A percentile compares a stretch with the other conserved stretches of the same genome.
Evolutionary conservation across 1,140 invertebrate genomes (phyloP).

Genomic region (Pseudobourletiella spinata): DNA sequence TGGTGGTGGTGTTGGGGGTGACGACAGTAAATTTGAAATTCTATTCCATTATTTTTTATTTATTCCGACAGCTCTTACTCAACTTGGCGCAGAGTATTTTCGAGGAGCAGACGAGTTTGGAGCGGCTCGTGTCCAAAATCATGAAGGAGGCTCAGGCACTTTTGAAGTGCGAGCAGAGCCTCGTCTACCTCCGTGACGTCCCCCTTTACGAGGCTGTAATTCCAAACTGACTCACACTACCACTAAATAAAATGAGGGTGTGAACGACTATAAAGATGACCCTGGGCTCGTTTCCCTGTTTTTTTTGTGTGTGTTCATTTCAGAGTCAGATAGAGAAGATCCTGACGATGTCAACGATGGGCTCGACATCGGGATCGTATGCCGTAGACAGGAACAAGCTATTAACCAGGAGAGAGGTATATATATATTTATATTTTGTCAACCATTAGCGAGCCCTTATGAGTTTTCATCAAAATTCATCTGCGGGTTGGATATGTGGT

Average conservation of each 20-base stretch:
- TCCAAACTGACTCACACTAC: background rate
- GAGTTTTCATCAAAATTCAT: background rate
- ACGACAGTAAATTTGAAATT: too few species aligned
- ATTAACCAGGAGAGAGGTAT: slow-evolving; percentile 55
- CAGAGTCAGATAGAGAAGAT: slow-evolving; percentile 75
- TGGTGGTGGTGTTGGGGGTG: too few species aligned
- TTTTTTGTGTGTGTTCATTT: too few species aligned
- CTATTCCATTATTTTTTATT: too few species aligned
- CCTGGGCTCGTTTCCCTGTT: too few species aligned
- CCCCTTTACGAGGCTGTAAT: slow-evolving; percentile 71
- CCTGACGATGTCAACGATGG: slow-evolving; percentile 51
- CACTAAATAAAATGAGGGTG: background rate
- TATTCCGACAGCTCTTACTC: slow-evolving; percentile 58
- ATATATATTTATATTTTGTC: too few species aligned
- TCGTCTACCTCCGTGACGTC: slow-evolving; percentile 77
- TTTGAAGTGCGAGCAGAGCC: slow-evolving; percentile 83
- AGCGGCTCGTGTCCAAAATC: slow-evolving; percentile 88
- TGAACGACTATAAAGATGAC: too few species aligned
- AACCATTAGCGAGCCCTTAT: background rate
- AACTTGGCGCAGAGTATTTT: slow-evolving; percentile 80
- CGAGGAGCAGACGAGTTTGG: slow-evolving; percentile 77
- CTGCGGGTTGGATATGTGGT: too few species aligned
- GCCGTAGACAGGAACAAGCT: slow-evolving; percentile 50
- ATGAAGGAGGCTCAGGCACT: slow-evolving; percentile 90
- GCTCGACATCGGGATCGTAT: slow-evolving; percentile 38